Evolutionary conservation across 2,888 invertebrate species (phyloP), one percentile per base, ranked within the genome.

Genomic region (Brachynemurus nebulosus): DNA sequence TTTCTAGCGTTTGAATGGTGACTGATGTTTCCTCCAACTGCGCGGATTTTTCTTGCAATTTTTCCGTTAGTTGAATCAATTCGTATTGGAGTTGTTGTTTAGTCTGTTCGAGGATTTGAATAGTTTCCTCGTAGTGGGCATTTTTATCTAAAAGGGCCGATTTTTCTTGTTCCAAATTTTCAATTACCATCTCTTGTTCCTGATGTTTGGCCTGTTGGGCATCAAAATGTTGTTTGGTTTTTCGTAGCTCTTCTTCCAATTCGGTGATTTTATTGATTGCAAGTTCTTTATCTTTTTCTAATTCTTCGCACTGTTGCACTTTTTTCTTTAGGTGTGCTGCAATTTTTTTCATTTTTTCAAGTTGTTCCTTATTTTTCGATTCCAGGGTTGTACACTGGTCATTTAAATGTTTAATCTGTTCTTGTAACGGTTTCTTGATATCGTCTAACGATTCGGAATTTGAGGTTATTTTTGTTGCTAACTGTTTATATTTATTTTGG

Each of bases 331-430:
- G 67, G 55, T 75, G 81, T 0, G 79, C 71, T 0, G 83, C 86
- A 54, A 81, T 75, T 55, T 85, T 85, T 56, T 85, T 86, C 56
- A 85, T 69, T 61, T 84, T 86, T 45, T 85, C 84, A 43, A 80
- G 60, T 48, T 82, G 74, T 41, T 80, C 77, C 54, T 76, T 79
- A 50, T 77, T 75, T 56, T 79, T 81, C 6, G 57, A 64, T 54
- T 80, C 78, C 2, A 77, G 55, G 11, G 65, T 60, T 2, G 53
- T 46, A 42, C 61, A 55, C 54, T 56, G 65, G 56, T 54, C 64
- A 59, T 58, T 62, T 51, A 57, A 59, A 51, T 67, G 69, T 47
- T 53, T 49, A n/a, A 70, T 45, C 49, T 60, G 63, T 1, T 48
- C 36, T 47, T 62, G 61, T 35, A 67, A 52, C 27, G 57, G 51